phyloP scores from a whole-genome alignment of 92 coral and sea anemone genomes.

The Siderastrea radians region DNA sequence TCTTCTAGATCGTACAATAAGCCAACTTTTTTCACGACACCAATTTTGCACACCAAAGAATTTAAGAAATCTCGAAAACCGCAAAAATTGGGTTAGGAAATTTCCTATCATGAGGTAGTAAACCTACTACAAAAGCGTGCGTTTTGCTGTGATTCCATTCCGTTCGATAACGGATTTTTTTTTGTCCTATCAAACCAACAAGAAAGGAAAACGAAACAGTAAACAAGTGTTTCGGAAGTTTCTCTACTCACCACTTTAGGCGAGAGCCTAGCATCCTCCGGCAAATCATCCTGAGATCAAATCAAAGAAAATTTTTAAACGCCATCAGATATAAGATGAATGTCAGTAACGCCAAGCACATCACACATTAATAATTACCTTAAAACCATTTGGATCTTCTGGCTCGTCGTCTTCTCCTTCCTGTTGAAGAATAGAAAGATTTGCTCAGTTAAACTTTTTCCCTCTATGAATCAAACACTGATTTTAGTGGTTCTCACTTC shows the following conservation, averaged over 20 bases:
- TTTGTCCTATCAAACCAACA: not conserved
- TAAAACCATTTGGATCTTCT: slow-evolving; percentile 24
- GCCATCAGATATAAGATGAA: no score
- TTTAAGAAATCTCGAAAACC: no score
- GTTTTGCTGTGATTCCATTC: no score
- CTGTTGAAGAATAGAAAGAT: slow-evolving; percentile 5
- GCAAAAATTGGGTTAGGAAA: no score
- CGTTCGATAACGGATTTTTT: no score
- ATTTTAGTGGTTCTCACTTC: not conserved
- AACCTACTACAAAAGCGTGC: no score
- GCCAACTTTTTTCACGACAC: no score
- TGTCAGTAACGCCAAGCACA: not conserved
- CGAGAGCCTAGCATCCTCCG: not conserved
- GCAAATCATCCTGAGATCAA: not conserved
- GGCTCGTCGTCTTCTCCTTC: slow-evolving; percentile 25
- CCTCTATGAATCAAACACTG: not conserved
- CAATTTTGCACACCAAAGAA: no score
- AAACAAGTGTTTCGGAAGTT: no score
- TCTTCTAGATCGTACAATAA: no score
- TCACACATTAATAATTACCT: not conserved
- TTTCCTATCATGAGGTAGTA: no score
- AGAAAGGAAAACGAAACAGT: not conserved
- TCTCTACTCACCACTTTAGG: not conserved
- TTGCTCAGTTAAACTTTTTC: not conserved
- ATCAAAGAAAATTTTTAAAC: not conserved